These are phyloP conservation scores for Antrozous pallidus DNA, from an alignment of 2,797 vertebrate genomes.

Conservation along the genomic window DNA sequence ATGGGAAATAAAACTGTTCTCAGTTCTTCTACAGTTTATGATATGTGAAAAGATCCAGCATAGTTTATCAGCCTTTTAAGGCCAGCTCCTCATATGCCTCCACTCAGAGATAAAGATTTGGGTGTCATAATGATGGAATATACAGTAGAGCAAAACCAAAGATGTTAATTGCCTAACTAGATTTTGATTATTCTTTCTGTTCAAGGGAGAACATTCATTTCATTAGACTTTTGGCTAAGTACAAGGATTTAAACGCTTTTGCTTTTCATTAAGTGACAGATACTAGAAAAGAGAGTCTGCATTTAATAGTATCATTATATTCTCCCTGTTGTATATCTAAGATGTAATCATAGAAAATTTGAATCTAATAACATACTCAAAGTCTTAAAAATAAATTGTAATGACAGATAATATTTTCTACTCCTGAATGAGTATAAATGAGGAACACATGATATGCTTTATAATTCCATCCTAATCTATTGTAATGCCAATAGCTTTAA, in stretches of 20 bases:
- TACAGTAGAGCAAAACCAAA: neutral
- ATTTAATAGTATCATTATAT: constrained; percentile 68
- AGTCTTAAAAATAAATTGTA: constrained; percentile 57
- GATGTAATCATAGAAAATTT: constrained; percentile 65
- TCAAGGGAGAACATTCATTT: constrained; percentile 46
- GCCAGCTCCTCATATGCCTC: neutral
- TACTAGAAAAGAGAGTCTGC: constrained; percentile 57
- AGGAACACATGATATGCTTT: neutral
- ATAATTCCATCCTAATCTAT: constrained; percentile 13
- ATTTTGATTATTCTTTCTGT: constrained; percentile 59
- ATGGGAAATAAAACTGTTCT: neutral
- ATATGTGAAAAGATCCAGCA: neutral
- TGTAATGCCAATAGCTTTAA: neutral
- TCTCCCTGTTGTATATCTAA: constrained; percentile 67
- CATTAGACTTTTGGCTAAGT: constrained; percentile 63
- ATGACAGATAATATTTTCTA: constrained; percentile 26
- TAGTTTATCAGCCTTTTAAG: neutral
- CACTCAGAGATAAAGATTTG: constrained; percentile 2
- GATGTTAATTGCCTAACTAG: constrained; percentile 60
- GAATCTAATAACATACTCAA: constrained; percentile 44
- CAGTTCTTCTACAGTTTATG: neutral
- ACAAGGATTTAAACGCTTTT: constrained; percentile 64
- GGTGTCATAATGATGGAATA: constrained; percentile 15
- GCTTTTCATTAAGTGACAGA: constrained; percentile 72
- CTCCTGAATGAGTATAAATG: constrained; percentile 53